These are phyloP conservation scores for Emmelina monodactyla DNA, from an alignment of 2,888 invertebrate species.

Conservation along the genomic window DNA sequence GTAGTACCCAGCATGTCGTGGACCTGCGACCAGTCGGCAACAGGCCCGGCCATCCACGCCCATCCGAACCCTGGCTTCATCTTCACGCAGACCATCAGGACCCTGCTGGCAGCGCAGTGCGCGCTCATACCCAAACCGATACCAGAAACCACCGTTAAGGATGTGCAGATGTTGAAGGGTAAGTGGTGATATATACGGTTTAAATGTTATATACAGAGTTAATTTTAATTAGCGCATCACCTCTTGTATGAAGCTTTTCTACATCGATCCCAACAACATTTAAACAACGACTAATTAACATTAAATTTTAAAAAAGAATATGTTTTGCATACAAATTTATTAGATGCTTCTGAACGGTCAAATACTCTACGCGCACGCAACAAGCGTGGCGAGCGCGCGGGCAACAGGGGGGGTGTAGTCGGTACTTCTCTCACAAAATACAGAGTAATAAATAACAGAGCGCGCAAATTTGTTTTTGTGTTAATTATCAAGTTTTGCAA, in stretches of 20 bases:
- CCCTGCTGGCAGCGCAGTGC: slow-evolving; percentile 12
- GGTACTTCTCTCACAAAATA: no score
- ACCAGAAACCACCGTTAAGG: slow-evolving; percentile 2
- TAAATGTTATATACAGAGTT: not conserved
- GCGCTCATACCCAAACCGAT: slow-evolving; percentile 10
- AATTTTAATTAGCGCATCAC: not conserved
- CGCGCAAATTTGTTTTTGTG: no score
- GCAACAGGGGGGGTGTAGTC: no score
- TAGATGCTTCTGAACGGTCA: no score
- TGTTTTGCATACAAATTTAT: no score
- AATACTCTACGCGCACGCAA: no score
- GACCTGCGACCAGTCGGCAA: slow-evolving; percentile 5
- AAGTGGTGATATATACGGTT: not conserved
- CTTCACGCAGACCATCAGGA: slow-evolving; percentile 5
- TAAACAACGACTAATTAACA: no score
- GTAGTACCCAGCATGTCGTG: slow-evolving; percentile 1
- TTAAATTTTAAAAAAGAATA: not conserved
- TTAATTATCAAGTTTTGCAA: no score
- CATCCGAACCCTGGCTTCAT: slow-evolving; percentile 7
- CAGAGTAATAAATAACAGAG: no score
- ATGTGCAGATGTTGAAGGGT: slow-evolving; percentile 6
- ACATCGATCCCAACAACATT: no score
- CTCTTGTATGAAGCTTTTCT: no score
- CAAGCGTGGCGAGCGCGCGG: no score
- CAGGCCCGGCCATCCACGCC: slow-evolving; percentile 3